These are phyloP conservation scores for Taxidea taxus DNA, from an alignment of 2,113 vertebrate species.

Conservation along the genomic window DNA sequence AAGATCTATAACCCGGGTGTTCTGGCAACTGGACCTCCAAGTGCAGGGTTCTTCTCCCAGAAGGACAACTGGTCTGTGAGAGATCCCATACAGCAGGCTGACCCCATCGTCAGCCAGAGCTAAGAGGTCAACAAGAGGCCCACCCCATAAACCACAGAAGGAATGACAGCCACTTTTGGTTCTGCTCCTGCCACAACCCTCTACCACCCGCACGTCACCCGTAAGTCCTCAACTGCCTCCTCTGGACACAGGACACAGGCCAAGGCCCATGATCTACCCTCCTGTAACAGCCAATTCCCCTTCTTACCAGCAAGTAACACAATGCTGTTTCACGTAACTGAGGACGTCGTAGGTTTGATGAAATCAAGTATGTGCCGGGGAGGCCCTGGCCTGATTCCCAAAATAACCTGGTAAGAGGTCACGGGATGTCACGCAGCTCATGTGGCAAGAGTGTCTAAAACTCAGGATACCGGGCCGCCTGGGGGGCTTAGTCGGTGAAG, in stretches of 20 bases:
- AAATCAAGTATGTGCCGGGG: not conserved
- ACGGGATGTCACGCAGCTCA: accelerated
- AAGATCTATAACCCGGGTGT: not conserved
- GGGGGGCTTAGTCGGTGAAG: not conserved
- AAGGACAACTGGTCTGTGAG: not conserved
- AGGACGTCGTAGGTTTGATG: not conserved
- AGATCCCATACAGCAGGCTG: not conserved
- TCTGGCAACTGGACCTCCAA: not conserved
- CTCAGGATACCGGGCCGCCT: not conserved
- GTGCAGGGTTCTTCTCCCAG: not conserved
- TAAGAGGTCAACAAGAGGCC: not conserved
- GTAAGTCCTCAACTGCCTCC: accelerated
- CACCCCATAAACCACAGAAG: too few relatives aligned
- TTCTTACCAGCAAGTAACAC: not conserved
- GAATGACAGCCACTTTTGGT: not conserved
- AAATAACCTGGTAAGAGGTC: not conserved
- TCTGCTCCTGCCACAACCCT: not conserved
- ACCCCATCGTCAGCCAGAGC: not conserved
- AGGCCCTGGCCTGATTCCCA: not conserved
- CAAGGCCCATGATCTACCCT: not conserved
- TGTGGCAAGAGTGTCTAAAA: accelerated
- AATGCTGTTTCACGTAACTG: accelerated
- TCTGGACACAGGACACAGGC: accelerated
- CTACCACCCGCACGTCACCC: not conserved
- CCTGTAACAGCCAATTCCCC: too few relatives aligned